Evolutionary conservation across 1,140 invertebrate species (phyloP).

Genomic region (Colletes latitarsis): DNA sequence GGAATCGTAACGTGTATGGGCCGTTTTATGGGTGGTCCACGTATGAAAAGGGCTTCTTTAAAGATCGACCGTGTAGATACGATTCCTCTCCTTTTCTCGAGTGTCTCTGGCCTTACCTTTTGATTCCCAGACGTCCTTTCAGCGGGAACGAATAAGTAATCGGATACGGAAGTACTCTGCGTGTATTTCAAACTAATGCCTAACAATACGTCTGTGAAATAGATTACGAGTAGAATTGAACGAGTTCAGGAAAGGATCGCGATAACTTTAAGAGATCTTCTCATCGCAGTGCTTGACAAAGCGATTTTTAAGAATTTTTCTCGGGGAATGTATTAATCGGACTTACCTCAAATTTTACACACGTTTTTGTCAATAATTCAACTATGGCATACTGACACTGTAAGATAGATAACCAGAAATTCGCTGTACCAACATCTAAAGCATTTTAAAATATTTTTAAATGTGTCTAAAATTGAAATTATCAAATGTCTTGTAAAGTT

Average conservation of each 20-base stretch:
- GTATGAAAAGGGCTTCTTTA: constrained; percentile 52
- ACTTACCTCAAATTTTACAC: too few relatives aligned
- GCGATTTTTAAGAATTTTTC: neutral
- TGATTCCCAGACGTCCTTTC: constrained; percentile 50
- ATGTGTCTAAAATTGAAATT: too few relatives aligned
- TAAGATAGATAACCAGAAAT: too few relatives aligned
- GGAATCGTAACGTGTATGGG: too few relatives aligned
- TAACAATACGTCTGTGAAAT: neutral
- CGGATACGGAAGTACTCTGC: constrained; percentile 34
- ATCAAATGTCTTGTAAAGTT: too few relatives aligned
- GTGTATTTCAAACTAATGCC: neutral
- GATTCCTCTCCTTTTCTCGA: constrained; percentile 30
- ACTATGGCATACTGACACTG: too few relatives aligned
- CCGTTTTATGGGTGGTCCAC: constrained; percentile 18
- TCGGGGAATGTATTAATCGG: neutral
- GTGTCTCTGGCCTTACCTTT: constrained; percentile 18
- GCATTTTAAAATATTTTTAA: too few relatives aligned
- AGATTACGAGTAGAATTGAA: constrained; percentile 12
- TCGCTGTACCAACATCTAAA: too few relatives aligned
- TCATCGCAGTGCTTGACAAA: too few relatives aligned
- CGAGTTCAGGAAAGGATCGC: neutral
- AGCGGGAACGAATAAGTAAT: constrained; percentile 61
- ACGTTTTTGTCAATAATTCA: too few relatives aligned
- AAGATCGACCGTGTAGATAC: constrained; percentile 31
- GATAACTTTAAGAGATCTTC: too few relatives aligned